Conservation (phyloP, 2,888 invertebrate genomes). For the Frankliniella intonsa region DNA sequence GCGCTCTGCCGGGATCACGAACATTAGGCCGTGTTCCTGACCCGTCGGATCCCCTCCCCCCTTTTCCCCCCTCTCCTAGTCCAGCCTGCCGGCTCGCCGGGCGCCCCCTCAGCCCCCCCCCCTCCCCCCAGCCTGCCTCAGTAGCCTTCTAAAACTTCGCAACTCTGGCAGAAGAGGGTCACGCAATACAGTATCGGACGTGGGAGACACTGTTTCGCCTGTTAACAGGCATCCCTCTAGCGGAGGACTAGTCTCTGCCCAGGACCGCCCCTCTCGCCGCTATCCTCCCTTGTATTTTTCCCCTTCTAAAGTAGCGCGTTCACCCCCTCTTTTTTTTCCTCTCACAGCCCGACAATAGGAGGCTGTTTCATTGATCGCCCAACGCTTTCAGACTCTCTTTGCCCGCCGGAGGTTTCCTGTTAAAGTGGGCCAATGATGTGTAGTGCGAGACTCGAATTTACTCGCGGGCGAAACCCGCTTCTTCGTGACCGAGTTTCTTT, state of each 20-base stretch:
- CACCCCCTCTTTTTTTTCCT: neutral
- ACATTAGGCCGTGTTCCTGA: no score
- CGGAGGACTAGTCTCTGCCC: no score
- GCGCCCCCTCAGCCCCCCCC: neutral
- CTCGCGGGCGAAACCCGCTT: neutral
- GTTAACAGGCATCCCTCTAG: neutral
- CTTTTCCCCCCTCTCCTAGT: neutral
- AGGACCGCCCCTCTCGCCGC: neutral
- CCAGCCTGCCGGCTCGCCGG: no score
- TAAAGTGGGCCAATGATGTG: constrained; percentile 6
- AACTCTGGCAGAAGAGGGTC: constrained; percentile 1
- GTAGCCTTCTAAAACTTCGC: neutral
- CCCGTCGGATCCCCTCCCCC: neutral
- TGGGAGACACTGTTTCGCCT: constrained; percentile 2
- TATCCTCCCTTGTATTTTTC: neutral
- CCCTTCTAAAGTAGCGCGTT: neutral
- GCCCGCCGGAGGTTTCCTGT: neutral
- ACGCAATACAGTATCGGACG: constrained; percentile 6
- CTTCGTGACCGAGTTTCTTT: neutral
- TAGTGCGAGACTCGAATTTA: neutral
- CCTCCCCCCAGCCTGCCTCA: neutral
- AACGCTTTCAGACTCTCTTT: no score
- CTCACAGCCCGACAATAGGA: no score
- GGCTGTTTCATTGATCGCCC: no score
- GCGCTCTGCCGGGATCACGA: neutral